Percentiles rank a stretch among this genome's conserved stretches.
Conservation (phyloP, 1,140 invertebrate genomes). For the Samia ricini region DNA sequence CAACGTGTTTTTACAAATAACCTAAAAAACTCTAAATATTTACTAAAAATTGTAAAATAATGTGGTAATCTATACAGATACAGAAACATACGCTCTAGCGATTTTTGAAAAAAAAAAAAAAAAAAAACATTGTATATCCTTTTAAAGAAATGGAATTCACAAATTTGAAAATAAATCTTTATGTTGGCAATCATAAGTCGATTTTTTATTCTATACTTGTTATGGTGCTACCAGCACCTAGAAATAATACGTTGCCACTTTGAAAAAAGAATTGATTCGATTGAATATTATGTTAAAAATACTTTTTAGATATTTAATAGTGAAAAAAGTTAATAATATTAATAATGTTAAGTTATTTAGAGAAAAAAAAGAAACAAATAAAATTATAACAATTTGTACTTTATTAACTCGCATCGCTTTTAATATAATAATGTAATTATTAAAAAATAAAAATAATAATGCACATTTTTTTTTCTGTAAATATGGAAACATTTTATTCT, state of each 20-base stretch:
- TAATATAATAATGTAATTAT: not conserved
- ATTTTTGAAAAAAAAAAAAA: not conserved
- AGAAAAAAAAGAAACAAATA: not conserved
- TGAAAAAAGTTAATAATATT: conserved; percentile 1
- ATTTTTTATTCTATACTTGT: not conserved
- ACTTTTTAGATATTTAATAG: not conserved
- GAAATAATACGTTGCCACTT: not conserved
- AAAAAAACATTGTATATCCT: not conserved
- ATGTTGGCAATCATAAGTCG: not conserved
- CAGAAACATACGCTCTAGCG: no score
- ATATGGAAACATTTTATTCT: not conserved
- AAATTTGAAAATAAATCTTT: not conserved
- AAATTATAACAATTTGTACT: not conserved
- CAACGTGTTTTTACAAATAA: not conserved
- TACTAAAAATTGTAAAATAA: no score
- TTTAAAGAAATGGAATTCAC: not conserved
- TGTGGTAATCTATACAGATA: no score
- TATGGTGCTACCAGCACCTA: not conserved
- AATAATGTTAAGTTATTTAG: conserved; percentile 1
- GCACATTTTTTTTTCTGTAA: not conserved
- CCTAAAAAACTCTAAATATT: not conserved
- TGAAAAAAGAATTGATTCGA: not conserved
- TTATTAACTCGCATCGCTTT: not conserved
- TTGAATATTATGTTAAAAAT: not conserved
- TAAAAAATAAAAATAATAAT: not conserved